A percentile compares a stretch with the other conserved stretches of the same genome.
phyloP scores from a whole-genome alignment of 2,113 vertebrate species.

The Nothoprocta pentlandii region DNA sequence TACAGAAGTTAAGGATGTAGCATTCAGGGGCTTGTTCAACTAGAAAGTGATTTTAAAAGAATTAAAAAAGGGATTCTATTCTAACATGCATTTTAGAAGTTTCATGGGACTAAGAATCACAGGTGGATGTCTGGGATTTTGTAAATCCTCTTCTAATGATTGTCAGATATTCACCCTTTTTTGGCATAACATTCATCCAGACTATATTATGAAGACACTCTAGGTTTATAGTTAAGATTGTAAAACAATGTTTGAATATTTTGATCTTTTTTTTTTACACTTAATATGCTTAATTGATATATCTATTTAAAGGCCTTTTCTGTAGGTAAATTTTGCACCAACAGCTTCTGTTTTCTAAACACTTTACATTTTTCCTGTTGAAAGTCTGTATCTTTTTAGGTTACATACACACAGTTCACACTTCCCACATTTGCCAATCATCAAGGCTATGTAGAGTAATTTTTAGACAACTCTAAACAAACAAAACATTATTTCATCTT shows the following conservation, averaged over 20 bases:
- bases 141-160: constrained; percentile 33
- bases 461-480: constrained; percentile 67
- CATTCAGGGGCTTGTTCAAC: neutral
- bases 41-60: neutral
- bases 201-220: neutral
- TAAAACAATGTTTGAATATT: constrained; percentile 30
- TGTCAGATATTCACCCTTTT: constrained; percentile 44
- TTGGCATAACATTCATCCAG: constrained; percentile 9
- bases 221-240: neutral
- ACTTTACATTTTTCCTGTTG: neutral
- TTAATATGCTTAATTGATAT: constrained; percentile 22
- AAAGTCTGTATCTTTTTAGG: constrained; percentile 56
- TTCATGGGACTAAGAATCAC: neutral
- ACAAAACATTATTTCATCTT: constrained; percentile 42
- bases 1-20: neutral
- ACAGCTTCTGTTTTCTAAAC: constrained; percentile 60
- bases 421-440: constrained; percentile 71
- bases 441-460: constrained; percentile 52
- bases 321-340: neutral
- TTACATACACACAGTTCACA: constrained; percentile 18
- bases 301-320: constrained; percentile 29
- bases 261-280: neutral
- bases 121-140: neutral
- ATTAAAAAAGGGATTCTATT: neutral
- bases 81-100: neutral